Base-by-base conservation (phyloP, 2,888 invertebrate species). In the Catocala fraxini region DNA sequence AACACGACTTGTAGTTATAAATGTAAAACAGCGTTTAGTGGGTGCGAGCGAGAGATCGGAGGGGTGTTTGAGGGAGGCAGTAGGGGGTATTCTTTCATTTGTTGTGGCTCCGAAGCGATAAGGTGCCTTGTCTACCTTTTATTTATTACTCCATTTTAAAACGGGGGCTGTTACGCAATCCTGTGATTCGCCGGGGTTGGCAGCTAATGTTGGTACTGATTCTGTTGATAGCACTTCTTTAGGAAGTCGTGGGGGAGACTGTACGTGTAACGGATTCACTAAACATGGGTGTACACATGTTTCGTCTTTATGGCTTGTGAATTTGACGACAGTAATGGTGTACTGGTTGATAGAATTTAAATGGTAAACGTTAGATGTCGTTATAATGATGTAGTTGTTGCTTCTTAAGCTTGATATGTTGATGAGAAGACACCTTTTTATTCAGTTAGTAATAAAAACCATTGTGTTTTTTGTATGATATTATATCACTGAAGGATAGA, bases 131-230 rank as follows among this genome's bases (percentile, higher is more conserved):
- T 87, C 90, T 89, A 89, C 91, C 88, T 90, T 92, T 92, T 92
- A 93, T 93, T 93, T 93, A 93, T 91, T 89, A 88, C 91, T 92
- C 89, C 88, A 92, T 93, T 93, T 92, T 93, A 93, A 93, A 93
- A 81, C 86, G 86, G 79, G 90, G 89, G 87, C 51, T 88, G 89
- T 89, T 87, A 88, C 87, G 90, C 88, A 88, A 90, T 90, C 87
- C 77, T 79, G 80, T 85, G 88, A 89, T 88, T 85, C 83, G 85
- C 82, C 71, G 75, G 75, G 68, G 73, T 77, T 79, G 80, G 63
- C 65, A 73, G 75, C 81, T 74, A 74, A 76, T 76, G 77, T 57
- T 61, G 43, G 59, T 65, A 61, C 70, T 67, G 77, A 75, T 75
- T 71, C 78, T 77, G 70, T 77, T 71, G 77, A 79, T 75, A 71